Base-by-base conservation (phyloP, 2,888 invertebrate genomes). In the Melanchra persicariae region DNA sequence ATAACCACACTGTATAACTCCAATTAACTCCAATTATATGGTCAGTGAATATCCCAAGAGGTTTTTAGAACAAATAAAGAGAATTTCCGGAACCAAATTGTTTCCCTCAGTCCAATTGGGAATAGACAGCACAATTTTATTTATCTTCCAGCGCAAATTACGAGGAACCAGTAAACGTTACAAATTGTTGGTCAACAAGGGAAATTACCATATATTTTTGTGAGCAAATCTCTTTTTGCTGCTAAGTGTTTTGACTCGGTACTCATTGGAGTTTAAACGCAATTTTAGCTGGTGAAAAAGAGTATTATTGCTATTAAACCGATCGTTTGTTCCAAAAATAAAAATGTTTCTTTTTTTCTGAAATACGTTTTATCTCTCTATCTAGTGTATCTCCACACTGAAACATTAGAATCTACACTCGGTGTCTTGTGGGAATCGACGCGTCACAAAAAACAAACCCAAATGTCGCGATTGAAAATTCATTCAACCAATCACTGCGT, bases 51-150 rank as follows among this genome's bases (percentile, higher is more conserved):
- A 61, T 12, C 70, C 57, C 70, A 17, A 68, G 68, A 71, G 70
- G 8, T 67, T 85, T 54, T 52, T 52, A 30, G 49, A 55, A 70
- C 52, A 62, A 83, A 66, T 45, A 67, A 43, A 64, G 30, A 49
- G 47, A 60, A 65, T 67, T 77, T 58, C 70, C 60, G 65, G 34
- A 49, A 60, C 34, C 43, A 80, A 85, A 73, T 71, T 74, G 70
- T 72, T 77, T 72, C 9, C 12, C 57, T 24, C 6, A 26, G n/a
- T 55, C 55, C 79, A 52, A 57, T 26, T 51, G 84, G 77, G 77
- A 74, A 80, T 74, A 66, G 57, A 70, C 12, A 63, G n/a, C 52
- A 64, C 22, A 1, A 30, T 51, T 77, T 59, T 45, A 63, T 69
- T 82, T 73, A 40, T 74, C 57, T 51, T 64, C 26, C n/a, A 26